Base-by-base conservation (phyloP, 2,113 vertebrate genomes). In the Erpornis zantholeuca region DNA sequence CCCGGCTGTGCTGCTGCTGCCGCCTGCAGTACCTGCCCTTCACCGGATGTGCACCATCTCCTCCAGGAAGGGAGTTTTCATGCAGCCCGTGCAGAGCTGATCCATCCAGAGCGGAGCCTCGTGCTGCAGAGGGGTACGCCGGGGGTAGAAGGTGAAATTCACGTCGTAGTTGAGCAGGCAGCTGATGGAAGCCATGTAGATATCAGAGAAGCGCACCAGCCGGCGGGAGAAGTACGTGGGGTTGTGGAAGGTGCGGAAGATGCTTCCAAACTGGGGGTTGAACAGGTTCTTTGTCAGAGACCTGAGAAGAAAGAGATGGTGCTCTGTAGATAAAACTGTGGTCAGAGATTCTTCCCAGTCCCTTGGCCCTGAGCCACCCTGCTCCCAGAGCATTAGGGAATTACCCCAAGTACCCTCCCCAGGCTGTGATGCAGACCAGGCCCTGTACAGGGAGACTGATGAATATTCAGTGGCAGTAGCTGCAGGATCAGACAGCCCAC, bases 101-200 rank as follows among this genome's bases (percentile, higher is more conserved):
- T 98, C 98, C 98, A 98, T 98, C 98, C 98, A 98, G 86, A 98
- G 98, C 0, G 98, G 98, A 0, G 98, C 98, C 91, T 98, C 98
- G 0, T 98, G 98, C 91, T 98, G 98, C 86, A 98, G 97, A 6
- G 98, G 98, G 1, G 98, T 98, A 82, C 98, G 98, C 50, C 98
- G 98, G 0, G 98, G 98, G 92, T 98, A 98, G 96, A 98, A 98
- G 56, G 98, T 98, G 97, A 98, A 98, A 76, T 98, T 98, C 49
- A 98, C 95, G 0, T 97, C 97, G 6, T 98, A 98, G 96, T 98
- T 98, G 59, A 98, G 97, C 80, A 98, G 94, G 70, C 98, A 98
- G 95, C 98, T 98, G 93, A 98, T 98, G 49, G 98, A 98, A 8
- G 98, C 98, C 98, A 98, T 98, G 96, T 98, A 98, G 93, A 98